A percentile compares a stretch with the other conserved stretches of the same genome.
These are phyloP conservation scores for Olivierus martensii DNA, from an alignment of 1,140 invertebrate species.

Conservation along the genomic window DNA sequence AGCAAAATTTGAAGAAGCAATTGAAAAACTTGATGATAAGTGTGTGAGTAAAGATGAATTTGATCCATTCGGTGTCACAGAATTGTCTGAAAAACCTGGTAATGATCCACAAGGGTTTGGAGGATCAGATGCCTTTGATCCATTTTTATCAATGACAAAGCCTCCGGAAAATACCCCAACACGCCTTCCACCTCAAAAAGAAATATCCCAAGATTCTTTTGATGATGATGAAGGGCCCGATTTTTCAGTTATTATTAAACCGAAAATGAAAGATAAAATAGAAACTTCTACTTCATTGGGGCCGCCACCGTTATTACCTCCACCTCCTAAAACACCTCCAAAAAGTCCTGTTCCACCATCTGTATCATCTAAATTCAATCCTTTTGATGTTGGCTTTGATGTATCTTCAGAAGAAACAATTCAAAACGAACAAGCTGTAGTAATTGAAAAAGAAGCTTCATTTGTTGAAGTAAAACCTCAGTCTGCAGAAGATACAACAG, in stretches of 20 bases:
- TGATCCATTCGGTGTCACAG: constrained; percentile 32
- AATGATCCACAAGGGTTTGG: constrained; percentile 25
- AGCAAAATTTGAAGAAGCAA: constrained; percentile 21
- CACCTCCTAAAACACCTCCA: constrained; percentile 21
- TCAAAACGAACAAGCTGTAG: constrained; percentile 14
- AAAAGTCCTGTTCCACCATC: constrained; percentile 9
- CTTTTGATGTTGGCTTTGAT: constrained; percentile 56
- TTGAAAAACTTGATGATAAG: constrained; percentile 9
- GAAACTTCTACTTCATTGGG: constrained; percentile 7
- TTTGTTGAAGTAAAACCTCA: constrained; percentile 11
- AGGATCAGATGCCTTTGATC: constrained; percentile 56
- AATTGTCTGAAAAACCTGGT: constrained; percentile 10
- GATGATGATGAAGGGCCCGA: constrained; percentile 23
- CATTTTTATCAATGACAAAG: constrained; percentile 42
- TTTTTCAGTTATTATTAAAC: constrained; percentile 22
- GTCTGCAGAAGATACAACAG: constrained; percentile 14
- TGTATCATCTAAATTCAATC: constrained; percentile 41
- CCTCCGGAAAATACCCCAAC: constrained; percentile 5
- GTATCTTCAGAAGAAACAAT: constrained; percentile 27
- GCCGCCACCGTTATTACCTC: constrained; percentile 22
- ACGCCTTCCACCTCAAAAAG: constrained; percentile 11
- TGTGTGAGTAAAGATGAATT: constrained; percentile 40
- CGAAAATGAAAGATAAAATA: constrained; percentile 18
- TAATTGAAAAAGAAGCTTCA: constrained; percentile 10
- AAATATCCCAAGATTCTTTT: constrained; percentile 18